Evolutionary conservation across 2,888 invertebrate genomes (phyloP).

Genomic region (Nudaria mundana): DNA sequence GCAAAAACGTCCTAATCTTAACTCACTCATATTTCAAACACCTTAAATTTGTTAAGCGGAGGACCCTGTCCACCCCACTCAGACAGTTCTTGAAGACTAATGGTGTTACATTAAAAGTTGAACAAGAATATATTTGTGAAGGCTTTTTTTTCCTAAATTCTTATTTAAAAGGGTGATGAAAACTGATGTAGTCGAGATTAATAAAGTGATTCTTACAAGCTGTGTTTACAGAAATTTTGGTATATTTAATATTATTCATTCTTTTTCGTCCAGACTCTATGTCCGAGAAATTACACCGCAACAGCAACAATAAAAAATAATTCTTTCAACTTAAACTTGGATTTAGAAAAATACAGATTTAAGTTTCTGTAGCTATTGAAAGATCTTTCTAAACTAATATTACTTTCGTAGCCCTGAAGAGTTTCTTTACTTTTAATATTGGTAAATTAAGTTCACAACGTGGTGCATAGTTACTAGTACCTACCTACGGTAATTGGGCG

Average conservation of each 20-base stretch:
- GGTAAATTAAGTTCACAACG: no score
- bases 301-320: no score
- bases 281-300: no score
- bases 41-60: constrained; percentile 20
- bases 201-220: constrained; percentile 7
- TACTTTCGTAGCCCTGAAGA: no score
- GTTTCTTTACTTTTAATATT: no score
- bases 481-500: no score
- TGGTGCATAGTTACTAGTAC: no score
- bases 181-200: constrained; percentile 9
- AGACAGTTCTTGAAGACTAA: constrained; percentile 23
- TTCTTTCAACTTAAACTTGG: no score
- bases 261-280: background rate
- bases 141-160: constrained; percentile 15
- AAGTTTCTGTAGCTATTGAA: no score
- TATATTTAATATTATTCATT: constrained; percentile 8
- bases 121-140: constrained; percentile 16
- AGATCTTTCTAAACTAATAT: no score
- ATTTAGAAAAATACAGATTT: no score
- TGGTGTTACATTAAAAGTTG: constrained; percentile 26
- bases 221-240: constrained; percentile 4
- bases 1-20: constrained; percentile 11
- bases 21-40: constrained; percentile 19
- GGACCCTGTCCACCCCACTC: constrained; percentile 9
- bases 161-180: constrained; percentile 15